Evolutionary conservation across 2,797 vertebrate species (phyloP), one percentile per base, ranked within the genome.

Genomic region (Eidolon dupreanum): DNA sequence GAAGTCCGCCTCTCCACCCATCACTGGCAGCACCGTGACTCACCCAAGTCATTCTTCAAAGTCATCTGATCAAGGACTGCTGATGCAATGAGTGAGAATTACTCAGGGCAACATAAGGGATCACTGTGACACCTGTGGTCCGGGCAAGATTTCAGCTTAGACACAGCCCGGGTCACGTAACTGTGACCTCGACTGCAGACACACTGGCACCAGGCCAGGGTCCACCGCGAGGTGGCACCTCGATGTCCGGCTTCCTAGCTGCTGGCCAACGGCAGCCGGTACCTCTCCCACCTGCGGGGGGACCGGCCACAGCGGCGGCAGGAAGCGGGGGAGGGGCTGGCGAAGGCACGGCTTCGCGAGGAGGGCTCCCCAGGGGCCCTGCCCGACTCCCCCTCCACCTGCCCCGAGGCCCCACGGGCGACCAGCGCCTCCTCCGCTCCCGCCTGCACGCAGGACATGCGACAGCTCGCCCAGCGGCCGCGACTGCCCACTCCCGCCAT

Each of bases 181-280:
- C 73, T 12, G 28, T 81, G 73, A 92, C 92, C 88, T 53, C 90
- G 43, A 92, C 91, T 89, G 74, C 77, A 96, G 59, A 55, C 20
- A 43, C 15, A 59, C 5, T 20, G 71, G 83, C 89, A 78, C 57
- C 73, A 74, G 93, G 63, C 57, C 85, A 57, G 43, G 9, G 43
- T 10, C 43, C 43, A 9, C 43, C 11, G 43, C 9, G 43, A 11
- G 43, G 51, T 66, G 7, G 68, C 26, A 59, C 46, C 38, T 19
- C 0, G 6, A 24, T 17, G 17, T 15, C 26, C 55, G 70, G 51
- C 22, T 33, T 16, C 46, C 20, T 41, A 7, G 26, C 49, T 41
- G 6, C 2, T 57, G 33, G 83, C 51, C 8, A 82, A 38, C 2
- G 8, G 46, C 26, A n/a, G 43, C 43, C 2, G 10, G 43, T 10